phyloP scores from a whole-genome alignment of 2,888 invertebrate genomes.

The Ectobius pallidus region DNA sequence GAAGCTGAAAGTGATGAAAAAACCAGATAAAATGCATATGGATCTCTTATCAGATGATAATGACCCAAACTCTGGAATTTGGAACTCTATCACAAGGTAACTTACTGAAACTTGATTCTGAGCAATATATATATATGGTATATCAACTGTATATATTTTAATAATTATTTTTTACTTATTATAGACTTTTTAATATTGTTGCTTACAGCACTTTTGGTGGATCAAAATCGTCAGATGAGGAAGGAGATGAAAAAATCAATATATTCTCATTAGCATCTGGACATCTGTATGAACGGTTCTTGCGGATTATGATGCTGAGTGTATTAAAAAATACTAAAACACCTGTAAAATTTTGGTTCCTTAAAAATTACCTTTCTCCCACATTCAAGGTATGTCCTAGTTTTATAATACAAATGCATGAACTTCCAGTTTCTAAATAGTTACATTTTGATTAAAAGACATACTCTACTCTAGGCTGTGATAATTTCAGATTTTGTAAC shows the following conservation, averaged over 20 bases:
- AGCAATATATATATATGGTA: too few relatives aligned
- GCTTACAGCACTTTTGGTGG: conserved; percentile 65
- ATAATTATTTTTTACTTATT: not conserved
- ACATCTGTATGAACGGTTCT: conserved; percentile 94
- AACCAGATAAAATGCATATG: conserved; percentile 82
- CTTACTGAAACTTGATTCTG: too few relatives aligned
- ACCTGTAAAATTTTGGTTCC: conserved; percentile 98
- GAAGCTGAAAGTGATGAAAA: conserved; percentile 89
- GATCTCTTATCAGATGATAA: conserved; percentile 81
- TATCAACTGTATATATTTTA: too few relatives aligned
- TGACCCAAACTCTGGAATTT: conserved; percentile 73
- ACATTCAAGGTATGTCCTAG: conserved; percentile 87
- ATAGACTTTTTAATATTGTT: not conserved
- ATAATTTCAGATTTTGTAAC: too few relatives aligned
- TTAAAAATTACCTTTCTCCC: conserved; percentile 98
- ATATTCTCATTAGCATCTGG: conserved; percentile 99
- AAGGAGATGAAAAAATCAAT: conserved; percentile 82
- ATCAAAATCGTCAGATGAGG: conserved; percentile 55
- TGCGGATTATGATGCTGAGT: conserved; percentile 99
- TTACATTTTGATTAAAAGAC: too few relatives aligned
- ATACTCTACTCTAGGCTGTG: too few relatives aligned
- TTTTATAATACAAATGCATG: too few relatives aligned
- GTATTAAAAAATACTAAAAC: conserved; percentile 95
- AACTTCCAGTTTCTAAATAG: too few relatives aligned
- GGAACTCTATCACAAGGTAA: conserved; percentile 95